These are phyloP conservation scores for Hirundichthys speculiger DNA, from an alignment of 2,113 vertebrate genomes.

Conservation along the genomic window DNA sequence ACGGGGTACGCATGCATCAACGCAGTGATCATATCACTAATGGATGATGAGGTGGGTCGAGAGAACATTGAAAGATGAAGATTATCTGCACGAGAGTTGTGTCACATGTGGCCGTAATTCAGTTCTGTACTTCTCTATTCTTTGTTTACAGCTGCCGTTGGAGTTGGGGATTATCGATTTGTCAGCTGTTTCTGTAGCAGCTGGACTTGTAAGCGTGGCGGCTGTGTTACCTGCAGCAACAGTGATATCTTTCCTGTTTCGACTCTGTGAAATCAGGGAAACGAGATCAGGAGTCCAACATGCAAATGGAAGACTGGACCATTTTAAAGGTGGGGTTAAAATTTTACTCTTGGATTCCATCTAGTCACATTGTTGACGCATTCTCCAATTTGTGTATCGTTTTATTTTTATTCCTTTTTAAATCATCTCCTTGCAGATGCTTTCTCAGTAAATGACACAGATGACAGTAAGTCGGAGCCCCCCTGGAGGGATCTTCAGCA, in stretches of 20 bases:
- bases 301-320: slow-evolving; percentile 2
- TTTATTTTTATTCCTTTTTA: background rate
- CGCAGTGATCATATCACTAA: slow-evolving; percentile 58
- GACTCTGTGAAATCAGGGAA: slow-evolving; percentile 66
- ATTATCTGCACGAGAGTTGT: background rate
- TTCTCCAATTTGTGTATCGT: background rate
- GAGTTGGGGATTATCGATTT: slow-evolving; percentile 59
- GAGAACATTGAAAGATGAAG: background rate
- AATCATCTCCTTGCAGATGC: slow-evolving; percentile 39
- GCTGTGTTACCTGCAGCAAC: slow-evolving; percentile 72
- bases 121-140: too few relatives aligned
- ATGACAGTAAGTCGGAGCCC: slow-evolving; percentile 10
- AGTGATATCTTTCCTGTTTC: slow-evolving; percentile 81
- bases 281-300: background rate
- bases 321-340: slow-evolving; percentile 62
- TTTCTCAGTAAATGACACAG: slow-evolving; percentile 5
- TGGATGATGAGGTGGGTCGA: slow-evolving; percentile 70
- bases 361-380: background rate
- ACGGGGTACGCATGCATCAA: slow-evolving; percentile 71
- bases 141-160: slow-evolving; percentile 62
- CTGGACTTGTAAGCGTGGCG: slow-evolving; percentile 67
- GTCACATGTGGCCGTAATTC: background rate
- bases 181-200: slow-evolving; percentile 64
- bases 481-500: slow-evolving; percentile 46
- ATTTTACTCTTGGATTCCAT: background rate